These are phyloP conservation scores for Erinaceus europaeus DNA, from an alignment of 2,113 vertebrate genomes.

Conservation along the genomic window DNA sequence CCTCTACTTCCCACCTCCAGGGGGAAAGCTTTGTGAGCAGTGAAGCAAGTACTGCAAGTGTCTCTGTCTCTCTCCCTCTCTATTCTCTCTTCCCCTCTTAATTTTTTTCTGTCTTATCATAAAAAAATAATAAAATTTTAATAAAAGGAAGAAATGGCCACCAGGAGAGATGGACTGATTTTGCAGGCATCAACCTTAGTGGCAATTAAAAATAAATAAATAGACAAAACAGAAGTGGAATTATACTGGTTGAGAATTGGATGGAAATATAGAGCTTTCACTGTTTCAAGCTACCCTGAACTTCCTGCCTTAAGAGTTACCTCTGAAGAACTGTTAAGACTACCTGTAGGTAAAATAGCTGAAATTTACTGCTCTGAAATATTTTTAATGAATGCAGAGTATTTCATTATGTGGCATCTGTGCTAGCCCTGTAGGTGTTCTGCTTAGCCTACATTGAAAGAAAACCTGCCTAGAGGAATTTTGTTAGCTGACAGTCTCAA, in stretches of 20 bases:
- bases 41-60: too few species aligned
- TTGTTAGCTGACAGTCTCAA: not conserved
- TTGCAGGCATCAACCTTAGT: too few species aligned
- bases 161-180: too few species aligned
- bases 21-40: too few species aligned
- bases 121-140: too few species aligned
- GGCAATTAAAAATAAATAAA: not conserved
- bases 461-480: not conserved
- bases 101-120: too few species aligned
- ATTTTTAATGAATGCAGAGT: constrained; percentile 11
- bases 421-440: not conserved
- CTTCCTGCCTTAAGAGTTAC: not conserved
- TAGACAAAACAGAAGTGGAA: not conserved
- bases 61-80: too few species aligned
- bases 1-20: too few species aligned
- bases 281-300: not conserved
- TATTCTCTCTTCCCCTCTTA: too few species aligned
- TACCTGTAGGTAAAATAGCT: not conserved
- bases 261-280: not conserved
- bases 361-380: not conserved
- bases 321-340: not conserved
- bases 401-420: not conserved
- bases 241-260: not conserved
- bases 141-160: too few species aligned
- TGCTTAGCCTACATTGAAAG: not conserved